These are phyloP conservation scores for Muscicapa comitata DNA, from an alignment of 2,797 vertebrate species.

Conservation along the genomic window DNA sequence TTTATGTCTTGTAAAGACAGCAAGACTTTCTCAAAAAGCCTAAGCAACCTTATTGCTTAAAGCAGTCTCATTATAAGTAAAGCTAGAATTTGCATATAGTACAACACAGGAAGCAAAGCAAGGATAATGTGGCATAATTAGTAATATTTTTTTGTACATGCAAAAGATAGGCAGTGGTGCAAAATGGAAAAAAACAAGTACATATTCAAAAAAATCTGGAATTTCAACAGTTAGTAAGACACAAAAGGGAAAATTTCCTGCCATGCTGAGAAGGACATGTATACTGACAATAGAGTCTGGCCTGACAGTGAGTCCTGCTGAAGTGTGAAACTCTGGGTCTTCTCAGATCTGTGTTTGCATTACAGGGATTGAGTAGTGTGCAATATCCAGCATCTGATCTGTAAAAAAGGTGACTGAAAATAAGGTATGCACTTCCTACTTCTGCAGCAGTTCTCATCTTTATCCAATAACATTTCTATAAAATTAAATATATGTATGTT, in stretches of 20 bases:
- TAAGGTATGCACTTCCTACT: not conserved
- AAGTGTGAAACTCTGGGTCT: not conserved
- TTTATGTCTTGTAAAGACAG: not conserved
- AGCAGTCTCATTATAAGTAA: not conserved
- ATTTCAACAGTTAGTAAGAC: not conserved
- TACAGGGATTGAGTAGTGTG: not conserved
- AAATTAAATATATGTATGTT: not conserved
- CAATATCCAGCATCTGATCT: not conserved
- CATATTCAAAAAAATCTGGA: not conserved
- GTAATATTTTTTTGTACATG: not conserved
- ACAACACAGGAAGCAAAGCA: not conserved
- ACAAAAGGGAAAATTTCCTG: not conserved
- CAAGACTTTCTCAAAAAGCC: not conserved
- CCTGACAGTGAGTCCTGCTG: not conserved
- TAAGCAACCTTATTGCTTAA: not conserved
- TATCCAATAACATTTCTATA: not conserved
- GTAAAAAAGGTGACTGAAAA: not conserved
- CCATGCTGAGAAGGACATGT: fast-evolving
- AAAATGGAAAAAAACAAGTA: not conserved
- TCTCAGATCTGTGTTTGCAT: not conserved
- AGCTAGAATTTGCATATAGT: not conserved
- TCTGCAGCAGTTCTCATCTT: not conserved
- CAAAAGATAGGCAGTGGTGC: not conserved
- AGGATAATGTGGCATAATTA: not conserved
- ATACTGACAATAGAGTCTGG: not conserved